These are phyloP conservation scores for Oncopodura yosiiana DNA, from an alignment of 1,140 invertebrate genomes.

Conservation along the genomic window DNA sequence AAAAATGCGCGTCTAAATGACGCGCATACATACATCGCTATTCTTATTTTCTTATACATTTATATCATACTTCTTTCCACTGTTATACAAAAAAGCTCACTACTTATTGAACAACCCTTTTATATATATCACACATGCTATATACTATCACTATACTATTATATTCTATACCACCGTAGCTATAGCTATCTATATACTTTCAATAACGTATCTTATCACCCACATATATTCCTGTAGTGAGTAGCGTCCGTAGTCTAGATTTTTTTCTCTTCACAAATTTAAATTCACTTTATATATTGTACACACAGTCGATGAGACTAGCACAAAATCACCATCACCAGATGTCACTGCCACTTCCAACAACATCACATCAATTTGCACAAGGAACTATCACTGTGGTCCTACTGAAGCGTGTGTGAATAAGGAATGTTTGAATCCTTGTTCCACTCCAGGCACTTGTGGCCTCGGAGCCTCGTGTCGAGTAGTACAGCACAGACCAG, in stretches of 20 bases:
- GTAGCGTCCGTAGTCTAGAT: neutral
- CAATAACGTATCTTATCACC: neutral
- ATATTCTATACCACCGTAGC: neutral
- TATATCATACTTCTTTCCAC: no score
- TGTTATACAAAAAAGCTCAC: no score
- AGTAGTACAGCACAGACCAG: constrained; percentile 46
- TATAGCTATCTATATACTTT: neutral
- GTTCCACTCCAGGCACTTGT: constrained; percentile 45
- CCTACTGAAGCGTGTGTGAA: constrained; percentile 53
- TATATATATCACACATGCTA: no score
- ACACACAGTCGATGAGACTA: constrained; percentile 27
- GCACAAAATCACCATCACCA: constrained; percentile 15
- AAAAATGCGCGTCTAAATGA: no score
- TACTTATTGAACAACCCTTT: no score
- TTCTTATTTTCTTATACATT: no score
- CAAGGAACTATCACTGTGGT: constrained; percentile 54
- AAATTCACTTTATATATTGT: neutral
- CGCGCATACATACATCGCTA: no score
- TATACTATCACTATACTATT: neutral
- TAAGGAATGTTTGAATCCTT: constrained; percentile 55
- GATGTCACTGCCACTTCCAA: no score
- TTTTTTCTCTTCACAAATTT: neutral
- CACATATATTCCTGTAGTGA: neutral
- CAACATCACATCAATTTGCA: constrained; percentile 44
- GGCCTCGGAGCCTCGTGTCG: constrained; percentile 49